These are phyloP conservation scores for Megalurothrips usitatus DNA, from an alignment of 2,888 invertebrate species.

Conservation along the genomic window DNA sequence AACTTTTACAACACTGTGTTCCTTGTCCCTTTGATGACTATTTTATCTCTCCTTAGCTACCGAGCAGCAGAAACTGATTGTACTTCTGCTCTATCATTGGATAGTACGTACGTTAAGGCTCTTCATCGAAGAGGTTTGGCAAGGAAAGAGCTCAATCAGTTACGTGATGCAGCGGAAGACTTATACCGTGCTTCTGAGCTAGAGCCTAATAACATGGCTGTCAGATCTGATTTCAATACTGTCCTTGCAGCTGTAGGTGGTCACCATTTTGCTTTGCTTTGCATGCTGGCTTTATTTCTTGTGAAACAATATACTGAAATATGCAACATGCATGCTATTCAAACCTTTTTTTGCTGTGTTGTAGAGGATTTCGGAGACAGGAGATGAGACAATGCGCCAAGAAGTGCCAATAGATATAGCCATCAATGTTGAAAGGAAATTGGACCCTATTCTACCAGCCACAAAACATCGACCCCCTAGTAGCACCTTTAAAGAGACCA, in stretches of 20 bases:
- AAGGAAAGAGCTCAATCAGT: conserved; percentile 64
- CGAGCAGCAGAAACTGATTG: conserved; percentile 75
- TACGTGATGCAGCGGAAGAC: conserved; percentile 67
- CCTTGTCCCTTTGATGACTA: conserved; percentile 23
- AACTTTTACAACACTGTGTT: background rate
- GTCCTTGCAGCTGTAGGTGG: background rate
- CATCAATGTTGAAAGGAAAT: conserved; percentile 32
- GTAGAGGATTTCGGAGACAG: background rate
- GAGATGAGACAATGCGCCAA: no score
- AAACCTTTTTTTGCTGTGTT: no score
- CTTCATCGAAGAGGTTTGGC: conserved; percentile 75
- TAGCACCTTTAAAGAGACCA: background rate
- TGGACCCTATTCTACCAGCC: conserved; percentile 39
- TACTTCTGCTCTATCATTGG: conserved; percentile 69
- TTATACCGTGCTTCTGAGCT: conserved; percentile 63
- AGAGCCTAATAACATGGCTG: conserved; percentile 67
- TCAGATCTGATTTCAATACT: background rate
- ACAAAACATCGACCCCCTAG: conserved; percentile 36
- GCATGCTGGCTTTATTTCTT: no score
- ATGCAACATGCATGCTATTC: background rate
- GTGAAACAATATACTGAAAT: no score
- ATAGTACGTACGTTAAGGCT: conserved; percentile 78
- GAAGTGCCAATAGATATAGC: conserved; percentile 36
- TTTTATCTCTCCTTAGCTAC: conserved; percentile 49
- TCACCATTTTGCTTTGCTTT: background rate